Evolutionary conservation across 1,140 invertebrate genomes (phyloP), one percentile per base, ranked within the genome.

Genomic region (Drosophila subobscura): DNA sequence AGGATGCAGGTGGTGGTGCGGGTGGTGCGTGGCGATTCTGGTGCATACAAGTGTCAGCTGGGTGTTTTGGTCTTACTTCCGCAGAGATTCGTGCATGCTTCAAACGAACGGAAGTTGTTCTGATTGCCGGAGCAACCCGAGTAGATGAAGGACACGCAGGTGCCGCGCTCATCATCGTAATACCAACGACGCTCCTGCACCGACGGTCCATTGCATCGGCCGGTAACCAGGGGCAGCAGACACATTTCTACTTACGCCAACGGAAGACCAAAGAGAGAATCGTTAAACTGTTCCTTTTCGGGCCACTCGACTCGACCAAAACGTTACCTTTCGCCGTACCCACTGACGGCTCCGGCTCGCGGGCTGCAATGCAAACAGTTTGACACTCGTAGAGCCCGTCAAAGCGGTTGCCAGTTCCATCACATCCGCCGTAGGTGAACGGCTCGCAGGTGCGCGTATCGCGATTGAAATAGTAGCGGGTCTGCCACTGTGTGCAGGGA

Each of bases 351-450:
- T 63, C 49, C 8, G 90, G 90, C 46, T 91, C 90, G 27, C 89
- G 88, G 16, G 76, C 84, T 7, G 75, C 75, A 46, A 91, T 63
- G 90, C 96, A 96, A 73, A 94, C 92, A 4, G 93, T 92, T 79
- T 94, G 93, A 88, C 96, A 97, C 72, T 97, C 95, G 44, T 93
- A 91, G 51, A 93, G 91, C 16, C 94, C 93, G 55, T 92, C 93
- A 92, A 98, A 98, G 77, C 96, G 94, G 91, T 98, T 98, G 22
- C 93, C 95, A 76, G 96, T 98, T 49, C 97, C 97, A 41, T 94
- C 94, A 91, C 97, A 98, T 63, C 98, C 97, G 47, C 95, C 94
- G 86, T 96, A 99, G 8, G 92, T 92, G 92, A 98, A 98, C 75
- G 94, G 92, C 44, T 93, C 93, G 91, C 95, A 97, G 72, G 73